Evolutionary conservation across 2,797 vertebrate species (phyloP), one percentile per base, ranked within the genome.

Genomic region (Hephaestus fuliginosus): DNA sequence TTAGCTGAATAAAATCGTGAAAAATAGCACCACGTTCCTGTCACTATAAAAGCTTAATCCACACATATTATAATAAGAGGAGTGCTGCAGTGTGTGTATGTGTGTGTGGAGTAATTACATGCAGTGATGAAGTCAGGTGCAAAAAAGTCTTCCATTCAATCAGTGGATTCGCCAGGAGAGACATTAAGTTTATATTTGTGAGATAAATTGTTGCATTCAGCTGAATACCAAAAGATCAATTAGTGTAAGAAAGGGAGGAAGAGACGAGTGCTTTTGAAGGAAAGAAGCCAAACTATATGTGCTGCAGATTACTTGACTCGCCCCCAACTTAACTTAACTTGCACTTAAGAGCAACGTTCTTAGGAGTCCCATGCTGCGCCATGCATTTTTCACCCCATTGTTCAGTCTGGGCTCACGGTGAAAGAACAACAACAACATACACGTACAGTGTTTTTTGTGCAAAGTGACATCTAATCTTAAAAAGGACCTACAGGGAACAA

Each of bases 141-240:
- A 81, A 73, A 87, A 80, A 82, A 70, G 74, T 71, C 72, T 62
- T 79, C 51, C 36, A 65, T 60, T 79, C 70, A 85, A 86, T 86
- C 78, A 76, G 51, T 3, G 43, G 30, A 73, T 61, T 64, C 9
- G 6, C 55, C 73, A 57, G 68, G 62, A 78, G 58, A 64, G 30
- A 83, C 57, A 62, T 80, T 74, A 61, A 33, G 36, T 76, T 84
- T 65, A 41, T 74, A 74, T 83, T 46, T 84, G 64, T 46, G 56
- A 55, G 64, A 75, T 70, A 75, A 81, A 75, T 36, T 63, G 33
- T 67, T 70, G 41, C 60, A 46, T 71, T 72, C 30, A 74, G 72
- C 46, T 48, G 52, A 60, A 65, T 41, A 81, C 10, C 7, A 82
- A 79, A 70, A 70, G 58, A 66, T 80, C 28, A 64, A 70, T 58